phyloP scores from a whole-genome alignment of 2,113 vertebrate genomes.

The Trachemys scripta region DNA sequence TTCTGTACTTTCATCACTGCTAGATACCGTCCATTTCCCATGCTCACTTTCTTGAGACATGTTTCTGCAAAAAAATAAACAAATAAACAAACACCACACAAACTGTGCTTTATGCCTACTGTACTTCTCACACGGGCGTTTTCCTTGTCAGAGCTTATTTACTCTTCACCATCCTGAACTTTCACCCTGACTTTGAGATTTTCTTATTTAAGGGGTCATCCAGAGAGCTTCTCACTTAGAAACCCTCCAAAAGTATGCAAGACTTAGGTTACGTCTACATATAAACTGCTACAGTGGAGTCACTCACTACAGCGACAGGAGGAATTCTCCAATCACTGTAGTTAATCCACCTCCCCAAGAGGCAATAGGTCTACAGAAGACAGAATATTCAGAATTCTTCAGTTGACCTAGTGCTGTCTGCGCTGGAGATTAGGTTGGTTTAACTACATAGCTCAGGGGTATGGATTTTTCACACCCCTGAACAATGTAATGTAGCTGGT shows the following conservation, averaged over 20 bases:
- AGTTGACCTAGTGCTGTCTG: neutral
- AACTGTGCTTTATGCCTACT: rapidly evolving
- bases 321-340: neutral
- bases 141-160: rapidly evolving
- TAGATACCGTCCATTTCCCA: conserved; percentile 94
- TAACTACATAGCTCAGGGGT: neutral
- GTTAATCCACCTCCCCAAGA: neutral
- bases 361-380: neutral
- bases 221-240: neutral
- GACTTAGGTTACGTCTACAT: neutral
- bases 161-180: rapidly evolving
- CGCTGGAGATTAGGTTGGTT: neutral
- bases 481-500: neutral
- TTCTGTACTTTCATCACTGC: conserved; percentile 94
- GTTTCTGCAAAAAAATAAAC: neutral
- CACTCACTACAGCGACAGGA: neutral
- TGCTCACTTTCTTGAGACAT: conserved; percentile 88
- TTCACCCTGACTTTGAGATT: neutral
- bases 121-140: rapidly evolving
- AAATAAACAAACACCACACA: neutral
- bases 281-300: neutral
- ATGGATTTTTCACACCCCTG: neutral
- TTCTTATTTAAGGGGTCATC: neutral
- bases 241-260: neutral
- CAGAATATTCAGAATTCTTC: neutral